These are phyloP conservation scores for Lonchura striata DNA, from an alignment of 2,113 vertebrate genomes.

Conservation along the genomic window DNA sequence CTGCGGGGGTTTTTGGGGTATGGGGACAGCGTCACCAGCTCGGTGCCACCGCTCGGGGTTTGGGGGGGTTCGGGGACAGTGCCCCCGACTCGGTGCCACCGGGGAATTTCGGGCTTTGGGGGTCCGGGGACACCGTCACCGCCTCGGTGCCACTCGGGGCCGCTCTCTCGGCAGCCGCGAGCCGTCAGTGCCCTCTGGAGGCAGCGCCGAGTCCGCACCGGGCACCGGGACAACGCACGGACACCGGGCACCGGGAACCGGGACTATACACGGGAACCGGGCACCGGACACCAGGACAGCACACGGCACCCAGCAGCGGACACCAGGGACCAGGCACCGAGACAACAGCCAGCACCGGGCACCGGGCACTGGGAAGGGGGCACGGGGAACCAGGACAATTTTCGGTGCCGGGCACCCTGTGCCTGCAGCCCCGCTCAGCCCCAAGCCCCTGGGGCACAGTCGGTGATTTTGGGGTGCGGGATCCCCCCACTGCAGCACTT, in stretches of 20 bases:
- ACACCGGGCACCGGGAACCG: background rate
- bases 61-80: rapidly evolving
- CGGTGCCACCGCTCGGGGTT: background rate
- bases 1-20: too few species aligned
- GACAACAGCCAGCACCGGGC: too few species aligned
- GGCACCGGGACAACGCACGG: background rate
- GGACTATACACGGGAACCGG: background rate
- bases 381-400: background rate
- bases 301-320: too few species aligned
- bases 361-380: background rate
- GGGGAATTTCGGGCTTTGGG: background rate
- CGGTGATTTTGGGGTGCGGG: background rate
- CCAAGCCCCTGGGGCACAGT: rapidly evolving
- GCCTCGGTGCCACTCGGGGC: background rate
- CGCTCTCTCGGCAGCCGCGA: background rate
- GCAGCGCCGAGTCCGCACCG: background rate
- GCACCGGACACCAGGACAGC: background rate
- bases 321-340: too few species aligned
- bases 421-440: rapidly evolving
- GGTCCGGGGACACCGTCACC: too few species aligned
- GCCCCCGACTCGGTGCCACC: too few species aligned
- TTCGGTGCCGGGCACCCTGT: rapidly evolving
- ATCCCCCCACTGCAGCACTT: background rate
- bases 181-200: conserved; percentile 47
- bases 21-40: rapidly evolving